A percentile compares a stretch with the other conserved stretches of the same genome.
These are phyloP conservation scores for Fabriciana adippe DNA, from an alignment of 2,888 invertebrate genomes.

Conservation along the genomic window DNA sequence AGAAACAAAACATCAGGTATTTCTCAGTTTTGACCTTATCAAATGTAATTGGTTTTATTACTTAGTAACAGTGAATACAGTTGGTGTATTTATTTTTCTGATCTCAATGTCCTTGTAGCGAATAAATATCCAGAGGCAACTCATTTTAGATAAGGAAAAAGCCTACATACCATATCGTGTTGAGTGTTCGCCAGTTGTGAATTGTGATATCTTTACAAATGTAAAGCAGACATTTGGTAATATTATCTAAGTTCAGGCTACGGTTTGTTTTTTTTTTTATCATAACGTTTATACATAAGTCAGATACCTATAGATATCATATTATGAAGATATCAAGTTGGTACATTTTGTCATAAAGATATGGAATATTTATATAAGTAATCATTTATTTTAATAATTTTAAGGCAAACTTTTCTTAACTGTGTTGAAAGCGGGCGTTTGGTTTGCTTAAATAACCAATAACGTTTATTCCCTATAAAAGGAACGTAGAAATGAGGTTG, in stretches of 20 bases:
- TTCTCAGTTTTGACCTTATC: not conserved
- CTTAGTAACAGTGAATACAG: slow-evolving; percentile 16
- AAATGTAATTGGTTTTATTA: slow-evolving; percentile 6
- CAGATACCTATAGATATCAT: too few relatives aligned
- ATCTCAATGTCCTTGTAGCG: slow-evolving; percentile 24
- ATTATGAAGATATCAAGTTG: too few relatives aligned
- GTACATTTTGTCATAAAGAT: too few relatives aligned
- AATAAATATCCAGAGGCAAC: slow-evolving; percentile 30
- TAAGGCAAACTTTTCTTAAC: not conserved
- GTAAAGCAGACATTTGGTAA: slow-evolving; percentile 19
- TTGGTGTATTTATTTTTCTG: slow-evolving; percentile 31
- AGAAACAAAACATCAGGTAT: not conserved
- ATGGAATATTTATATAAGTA: too few relatives aligned
- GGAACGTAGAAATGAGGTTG: slow-evolving; percentile 22
- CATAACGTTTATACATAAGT: too few relatives aligned
- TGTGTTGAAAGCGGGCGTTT: not conserved
- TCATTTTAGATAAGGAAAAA: slow-evolving; percentile 37
- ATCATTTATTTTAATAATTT: too few relatives aligned
- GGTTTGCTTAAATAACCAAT: slow-evolving; percentile 10
- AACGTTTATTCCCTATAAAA: slow-evolving; percentile 11
- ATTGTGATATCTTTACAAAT: slow-evolving; percentile 31
- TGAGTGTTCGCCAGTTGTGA: slow-evolving; percentile 28
- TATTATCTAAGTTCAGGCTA: not conserved
- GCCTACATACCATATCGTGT: slow-evolving; percentile 31
- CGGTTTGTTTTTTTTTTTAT: too few relatives aligned